phyloP scores from a whole-genome alignment of 2,888 invertebrate genomes.

The Epistrophe eligans region DNA sequence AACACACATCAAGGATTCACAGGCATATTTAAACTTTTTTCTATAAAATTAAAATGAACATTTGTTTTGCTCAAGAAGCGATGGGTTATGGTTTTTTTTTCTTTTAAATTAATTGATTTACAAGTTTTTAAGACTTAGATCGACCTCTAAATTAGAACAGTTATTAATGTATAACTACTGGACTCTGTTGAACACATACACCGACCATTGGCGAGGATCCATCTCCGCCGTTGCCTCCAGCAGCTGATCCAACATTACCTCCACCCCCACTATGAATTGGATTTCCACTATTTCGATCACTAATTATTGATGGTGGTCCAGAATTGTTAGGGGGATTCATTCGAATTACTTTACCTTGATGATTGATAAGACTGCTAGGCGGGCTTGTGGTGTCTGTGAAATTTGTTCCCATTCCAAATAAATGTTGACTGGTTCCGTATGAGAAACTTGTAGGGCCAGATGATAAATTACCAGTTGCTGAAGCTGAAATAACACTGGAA shows the following conservation, averaged over 20 bases:
- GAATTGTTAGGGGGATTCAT: slow-evolving; percentile 66
- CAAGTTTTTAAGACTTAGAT: slow-evolving; percentile 45
- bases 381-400: slow-evolving; percentile 70
- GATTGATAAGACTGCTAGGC: slow-evolving; percentile 67
- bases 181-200: slow-evolving; percentile 95
- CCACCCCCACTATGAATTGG: slow-evolving; percentile 56
- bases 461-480: slow-evolving; percentile 78
- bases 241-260: slow-evolving; percentile 70
- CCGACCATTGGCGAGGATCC: slow-evolving; percentile 94
- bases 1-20: slow-evolving; percentile 34
- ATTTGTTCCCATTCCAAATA: slow-evolving; percentile 76
- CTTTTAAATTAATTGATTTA: slow-evolving; percentile 48
- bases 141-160: slow-evolving; percentile 9
- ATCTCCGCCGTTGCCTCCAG: slow-evolving; percentile 78
- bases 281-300: slow-evolving; percentile 63
- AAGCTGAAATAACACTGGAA: slow-evolving; percentile 82
- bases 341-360: slow-evolving; percentile 71
- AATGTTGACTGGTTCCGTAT: slow-evolving; percentile 72
- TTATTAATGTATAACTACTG: slow-evolving; percentile 92
- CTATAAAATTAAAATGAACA: slow-evolving; percentile 19
- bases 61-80: slow-evolving; percentile 38
- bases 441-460: slow-evolving; percentile 79
- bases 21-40: slow-evolving; percentile 23
- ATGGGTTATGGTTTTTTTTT: slow-evolving; percentile 40
- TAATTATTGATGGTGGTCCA: slow-evolving; percentile 57